Evolutionary conservation across 2,113 vertebrate genomes (phyloP).

Genomic region (Chrysochloris asiatica): DNA sequence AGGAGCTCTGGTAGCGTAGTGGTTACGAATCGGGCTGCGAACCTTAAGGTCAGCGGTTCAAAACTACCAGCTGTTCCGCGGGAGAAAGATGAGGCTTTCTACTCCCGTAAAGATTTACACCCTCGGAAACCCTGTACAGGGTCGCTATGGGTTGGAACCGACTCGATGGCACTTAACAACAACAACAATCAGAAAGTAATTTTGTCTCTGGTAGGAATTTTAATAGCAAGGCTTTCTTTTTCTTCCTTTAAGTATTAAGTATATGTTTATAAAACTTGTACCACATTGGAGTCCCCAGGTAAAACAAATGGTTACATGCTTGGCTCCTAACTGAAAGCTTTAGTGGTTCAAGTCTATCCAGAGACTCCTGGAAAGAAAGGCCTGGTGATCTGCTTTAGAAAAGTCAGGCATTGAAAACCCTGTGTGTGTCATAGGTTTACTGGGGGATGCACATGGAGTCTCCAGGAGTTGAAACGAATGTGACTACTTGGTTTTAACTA

Average conservation of each 20-base stretch:
- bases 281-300: background rate
- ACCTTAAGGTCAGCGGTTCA: too few relatives aligned
- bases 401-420: background rate
- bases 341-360: background rate
- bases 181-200: slow-evolving; percentile 23
- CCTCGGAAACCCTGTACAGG: too few relatives aligned
- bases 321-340: background rate
- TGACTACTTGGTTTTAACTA: background rate
- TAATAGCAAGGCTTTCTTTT: background rate
- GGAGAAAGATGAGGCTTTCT: too few relatives aligned
- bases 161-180: too few relatives aligned
- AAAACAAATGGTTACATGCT: background rate
- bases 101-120: too few relatives aligned
- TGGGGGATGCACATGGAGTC: too few relatives aligned
- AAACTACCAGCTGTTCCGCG: too few relatives aligned
- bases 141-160: too few relatives aligned
- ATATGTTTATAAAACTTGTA: background rate
- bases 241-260: background rate
- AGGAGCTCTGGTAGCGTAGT: too few relatives aligned
- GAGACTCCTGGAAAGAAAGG: background rate
- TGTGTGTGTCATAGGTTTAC: too few relatives aligned
- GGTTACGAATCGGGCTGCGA: too few relatives aligned
- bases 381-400: background rate
- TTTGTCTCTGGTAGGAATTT: background rate
- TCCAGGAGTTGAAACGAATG: too few relatives aligned